Evolutionary conservation across 2,888 invertebrate genomes (phyloP).

Genomic region (Syrphus vitripennis): DNA sequence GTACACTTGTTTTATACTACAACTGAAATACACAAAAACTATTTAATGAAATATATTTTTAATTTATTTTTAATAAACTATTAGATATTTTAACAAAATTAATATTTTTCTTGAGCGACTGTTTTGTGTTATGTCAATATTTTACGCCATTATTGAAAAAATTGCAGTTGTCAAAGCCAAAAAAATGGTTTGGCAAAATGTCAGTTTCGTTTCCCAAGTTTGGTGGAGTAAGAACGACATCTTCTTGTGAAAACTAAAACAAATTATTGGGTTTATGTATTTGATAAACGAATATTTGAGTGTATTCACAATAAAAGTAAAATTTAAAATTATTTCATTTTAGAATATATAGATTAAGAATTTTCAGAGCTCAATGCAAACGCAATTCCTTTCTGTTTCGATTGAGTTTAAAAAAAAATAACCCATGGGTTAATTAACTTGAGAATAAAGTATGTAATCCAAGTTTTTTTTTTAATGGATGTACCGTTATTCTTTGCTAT

Average conservation of each 20-base stretch:
- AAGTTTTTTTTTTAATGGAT: no score
- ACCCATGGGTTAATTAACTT: no score
- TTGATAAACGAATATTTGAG: neutral
- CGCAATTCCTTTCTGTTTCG: no score
- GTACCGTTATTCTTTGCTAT: no score
- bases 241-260: neutral
- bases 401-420: no score
- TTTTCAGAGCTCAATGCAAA: no score
- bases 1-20: neutral
- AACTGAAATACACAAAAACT: neutral
- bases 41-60: slow-evolving; percentile 1
- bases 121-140: slow-evolving; percentile 68
- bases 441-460: no score
- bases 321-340: neutral
- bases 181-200: slow-evolving; percentile 45
- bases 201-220: slow-evolving; percentile 63
- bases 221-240: neutral
- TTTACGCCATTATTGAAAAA: slow-evolving; percentile 70
- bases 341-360: no score
- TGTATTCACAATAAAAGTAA: neutral
- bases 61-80: slow-evolving; percentile 21
- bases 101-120: slow-evolving; percentile 25
- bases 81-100: slow-evolving; percentile 23
- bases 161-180: slow-evolving; percentile 56
- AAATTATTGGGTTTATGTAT: neutral